A percentile compares a stretch with the other conserved stretches of the same genome.
phyloP scores from a whole-genome alignment of 2,888 invertebrate genomes.

The Nephrotoma guestfalica region DNA sequence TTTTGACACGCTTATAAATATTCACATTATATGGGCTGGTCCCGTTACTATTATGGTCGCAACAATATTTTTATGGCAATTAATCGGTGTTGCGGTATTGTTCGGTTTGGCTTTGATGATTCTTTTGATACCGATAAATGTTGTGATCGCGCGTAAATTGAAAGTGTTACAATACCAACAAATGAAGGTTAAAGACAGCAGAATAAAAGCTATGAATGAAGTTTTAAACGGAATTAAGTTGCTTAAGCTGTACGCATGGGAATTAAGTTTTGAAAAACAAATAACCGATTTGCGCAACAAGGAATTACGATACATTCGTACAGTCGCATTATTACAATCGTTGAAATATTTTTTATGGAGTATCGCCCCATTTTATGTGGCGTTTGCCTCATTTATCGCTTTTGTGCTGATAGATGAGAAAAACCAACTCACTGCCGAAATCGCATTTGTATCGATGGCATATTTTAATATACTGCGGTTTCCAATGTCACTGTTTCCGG shows the following conservation, averaged over 20 bases:
- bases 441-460: constrained; percentile 41
- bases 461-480: constrained; percentile 41
- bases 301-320: constrained; percentile 40
- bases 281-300: constrained; percentile 38
- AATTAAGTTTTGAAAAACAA: constrained; percentile 40
- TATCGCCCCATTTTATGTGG: constrained; percentile 42
- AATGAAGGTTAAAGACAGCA: constrained; percentile 35
- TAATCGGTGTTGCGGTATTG: constrained; percentile 28
- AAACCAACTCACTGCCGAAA: constrained; percentile 32
- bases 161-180: constrained; percentile 26
- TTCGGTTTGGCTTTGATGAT: constrained; percentile 40
- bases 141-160: constrained; percentile 22
- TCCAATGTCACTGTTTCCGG: constrained; percentile 7
- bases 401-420: constrained; percentile 29
- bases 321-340: constrained; percentile 38
- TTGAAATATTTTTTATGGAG: constrained; percentile 42
- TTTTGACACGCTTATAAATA: constrained; percentile 16
- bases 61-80: constrained; percentile 20
- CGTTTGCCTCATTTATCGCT: constrained; percentile 24
- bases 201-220: constrained; percentile 36
- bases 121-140: constrained; percentile 35
- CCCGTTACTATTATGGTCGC: constrained; percentile 31
- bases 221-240: constrained; percentile 36
- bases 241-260: constrained; percentile 41
- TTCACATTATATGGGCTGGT: constrained; percentile 21